Conservation (phyloP, 2,113 vertebrate genomes). For the Tauraco erythrolophus region DNA sequence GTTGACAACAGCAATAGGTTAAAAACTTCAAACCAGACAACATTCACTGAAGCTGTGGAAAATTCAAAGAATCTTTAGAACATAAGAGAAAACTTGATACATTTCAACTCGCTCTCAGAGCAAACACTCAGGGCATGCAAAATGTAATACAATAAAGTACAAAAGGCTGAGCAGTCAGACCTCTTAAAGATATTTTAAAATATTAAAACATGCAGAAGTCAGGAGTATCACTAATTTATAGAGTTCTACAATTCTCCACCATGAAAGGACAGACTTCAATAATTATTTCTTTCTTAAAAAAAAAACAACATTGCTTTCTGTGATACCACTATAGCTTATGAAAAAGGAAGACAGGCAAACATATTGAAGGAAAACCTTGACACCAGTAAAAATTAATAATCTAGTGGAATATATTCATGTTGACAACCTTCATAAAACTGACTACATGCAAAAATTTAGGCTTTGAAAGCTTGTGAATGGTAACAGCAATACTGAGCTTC, state of each 20-base stretch:
- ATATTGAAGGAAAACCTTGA: background rate
- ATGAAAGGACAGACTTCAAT: background rate
- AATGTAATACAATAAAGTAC: background rate
- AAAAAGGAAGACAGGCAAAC: background rate
- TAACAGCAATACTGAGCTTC: background rate
- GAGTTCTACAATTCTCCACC: background rate
- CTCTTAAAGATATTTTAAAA: background rate
- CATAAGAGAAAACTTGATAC: rapidly evolving
- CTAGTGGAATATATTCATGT: background rate
- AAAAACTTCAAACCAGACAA: background rate
- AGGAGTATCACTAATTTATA: background rate
- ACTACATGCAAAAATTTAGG: background rate
- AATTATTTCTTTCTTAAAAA: background rate
- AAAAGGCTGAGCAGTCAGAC: background rate
- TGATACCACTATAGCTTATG: rapidly evolving
- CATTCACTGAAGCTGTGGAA: background rate
- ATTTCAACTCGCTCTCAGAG: background rate
- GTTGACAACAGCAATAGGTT: background rate
- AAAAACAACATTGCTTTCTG: background rate
- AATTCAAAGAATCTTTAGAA: background rate
- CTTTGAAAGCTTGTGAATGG: background rate
- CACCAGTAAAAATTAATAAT: background rate
- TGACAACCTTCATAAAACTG: background rate
- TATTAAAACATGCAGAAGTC: background rate
- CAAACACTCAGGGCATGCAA: background rate